Evolutionary conservation across 1,140 invertebrate species (phyloP).

Genomic region (Solenopsis fugax): DNA sequence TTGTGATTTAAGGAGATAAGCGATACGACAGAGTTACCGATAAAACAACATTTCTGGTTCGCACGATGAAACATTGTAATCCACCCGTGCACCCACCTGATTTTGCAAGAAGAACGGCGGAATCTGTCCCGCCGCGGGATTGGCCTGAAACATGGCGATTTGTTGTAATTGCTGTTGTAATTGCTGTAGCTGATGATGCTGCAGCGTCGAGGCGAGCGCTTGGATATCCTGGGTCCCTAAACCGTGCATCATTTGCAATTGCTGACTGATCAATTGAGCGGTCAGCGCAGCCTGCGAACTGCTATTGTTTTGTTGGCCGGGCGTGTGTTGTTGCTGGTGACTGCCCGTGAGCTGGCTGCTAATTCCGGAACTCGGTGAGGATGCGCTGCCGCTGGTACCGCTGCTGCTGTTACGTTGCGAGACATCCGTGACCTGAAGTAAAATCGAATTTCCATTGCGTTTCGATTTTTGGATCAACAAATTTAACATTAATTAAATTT

Average conservation of each 20-base stretch:
- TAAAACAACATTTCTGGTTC: not conserved
- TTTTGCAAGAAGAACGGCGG: slow-evolving; percentile 93
- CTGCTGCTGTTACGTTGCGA: slow-evolving; percentile 87
- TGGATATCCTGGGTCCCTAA: slow-evolving; percentile 89
- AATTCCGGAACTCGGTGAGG: slow-evolving; percentile 88
- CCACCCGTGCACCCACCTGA: slow-evolving; percentile 88
- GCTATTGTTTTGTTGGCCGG: slow-evolving; percentile 79
- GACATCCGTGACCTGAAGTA: slow-evolving; percentile 86
- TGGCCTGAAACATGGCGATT: slow-evolving; percentile 90
- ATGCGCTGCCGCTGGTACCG: slow-evolving; percentile 85
- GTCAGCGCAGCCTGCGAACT: slow-evolving; percentile 88
- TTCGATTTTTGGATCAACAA: not conserved
- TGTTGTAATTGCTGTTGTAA: slow-evolving; percentile 91
- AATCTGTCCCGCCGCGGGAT: slow-evolving; percentile 86
- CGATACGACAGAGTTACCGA: slow-evolving; percentile 56
- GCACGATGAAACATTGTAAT: not conserved
- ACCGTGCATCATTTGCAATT: slow-evolving; percentile 87
- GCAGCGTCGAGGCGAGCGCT: slow-evolving; percentile 89
- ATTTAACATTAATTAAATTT: not conserved
- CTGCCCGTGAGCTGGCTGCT: slow-evolving; percentile 86
- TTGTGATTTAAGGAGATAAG: slow-evolving; percentile 56
- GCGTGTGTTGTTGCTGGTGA: slow-evolving; percentile 78
- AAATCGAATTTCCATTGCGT: not conserved
- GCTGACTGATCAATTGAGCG: slow-evolving; percentile 89
- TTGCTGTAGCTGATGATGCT: slow-evolving; percentile 88